Percentiles rank a stretch among this genome's conserved stretches.
phyloP scores from a whole-genome alignment of 2,888 invertebrate genomes.

The Nemurella pictetii region DNA sequence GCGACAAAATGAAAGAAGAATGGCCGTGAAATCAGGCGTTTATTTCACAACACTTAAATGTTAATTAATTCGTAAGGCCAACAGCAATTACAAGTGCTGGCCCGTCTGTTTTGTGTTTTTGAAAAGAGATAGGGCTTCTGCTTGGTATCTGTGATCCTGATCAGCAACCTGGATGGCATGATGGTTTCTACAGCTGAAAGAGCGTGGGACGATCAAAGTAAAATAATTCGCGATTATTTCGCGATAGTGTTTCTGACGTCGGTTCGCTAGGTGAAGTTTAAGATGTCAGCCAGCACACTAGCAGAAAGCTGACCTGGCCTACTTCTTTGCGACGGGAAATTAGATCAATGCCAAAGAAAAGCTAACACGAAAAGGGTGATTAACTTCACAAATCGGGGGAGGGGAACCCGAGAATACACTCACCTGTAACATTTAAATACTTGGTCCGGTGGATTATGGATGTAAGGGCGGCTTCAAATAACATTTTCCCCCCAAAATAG shows the following conservation, averaged over 20 bases:
- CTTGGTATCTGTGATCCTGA: not conserved
- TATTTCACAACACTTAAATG: not conserved
- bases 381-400: not conserved
- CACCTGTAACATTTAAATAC: not conserved
- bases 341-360: slow-evolving; percentile 13
- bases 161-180: not conserved
- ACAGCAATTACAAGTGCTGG: not conserved
- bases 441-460: not conserved
- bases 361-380: slow-evolving; percentile 7
- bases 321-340: not conserved
- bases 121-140: not conserved
- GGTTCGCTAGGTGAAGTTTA: not conserved
- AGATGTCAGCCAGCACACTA: not conserved
- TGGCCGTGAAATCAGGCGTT: not conserved
- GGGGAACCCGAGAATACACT: not conserved
- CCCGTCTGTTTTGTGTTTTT: too few species aligned
- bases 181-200: not conserved
- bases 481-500: too few species aligned
- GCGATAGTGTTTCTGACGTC: not conserved
- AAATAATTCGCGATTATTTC: not conserved
- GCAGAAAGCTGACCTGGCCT: not conserved
- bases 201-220: not conserved
- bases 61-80: not conserved
- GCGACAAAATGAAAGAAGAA: not conserved
- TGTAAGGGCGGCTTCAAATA: too few species aligned